Conservation (phyloP, 2,888 invertebrate species). For the Euclidia mi region DNA sequence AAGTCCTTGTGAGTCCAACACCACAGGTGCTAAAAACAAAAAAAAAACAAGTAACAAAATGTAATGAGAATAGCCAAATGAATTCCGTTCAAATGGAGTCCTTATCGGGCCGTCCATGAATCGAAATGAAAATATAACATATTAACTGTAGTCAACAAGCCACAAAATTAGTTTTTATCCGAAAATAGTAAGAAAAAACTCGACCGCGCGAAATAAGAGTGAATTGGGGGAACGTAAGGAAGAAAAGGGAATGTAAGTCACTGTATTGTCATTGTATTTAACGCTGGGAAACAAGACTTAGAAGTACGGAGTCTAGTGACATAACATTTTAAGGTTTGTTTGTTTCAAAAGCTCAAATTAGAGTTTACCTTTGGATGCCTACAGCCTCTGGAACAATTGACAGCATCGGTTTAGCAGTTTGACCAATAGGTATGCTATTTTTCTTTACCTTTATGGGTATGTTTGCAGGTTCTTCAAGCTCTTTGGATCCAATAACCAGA, state of each 20-base stretch:
- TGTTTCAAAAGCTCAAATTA: too few species aligned
- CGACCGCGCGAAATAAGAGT: constrained; percentile 69
- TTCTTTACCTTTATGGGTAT: too few species aligned
- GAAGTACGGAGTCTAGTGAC: too few species aligned
- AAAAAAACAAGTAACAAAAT: constrained; percentile 44
- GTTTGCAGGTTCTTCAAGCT: too few species aligned
- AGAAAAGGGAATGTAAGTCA: constrained; percentile 1
- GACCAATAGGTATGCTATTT: too few species aligned
- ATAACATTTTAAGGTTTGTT: too few species aligned
- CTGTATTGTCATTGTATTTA: constrained; percentile 15
- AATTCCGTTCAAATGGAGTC: constrained; percentile 52
- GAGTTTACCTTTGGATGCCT: too few species aligned
- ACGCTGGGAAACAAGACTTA: too few species aligned
- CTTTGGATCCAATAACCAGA: too few species aligned
- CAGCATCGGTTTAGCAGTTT: too few species aligned
- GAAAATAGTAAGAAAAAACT: constrained; percentile 76
- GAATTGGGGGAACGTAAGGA: constrained; percentile 65
- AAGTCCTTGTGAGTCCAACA: constrained; percentile 13
- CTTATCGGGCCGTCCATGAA: constrained; percentile 68
- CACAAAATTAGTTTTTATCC: constrained; percentile 87
- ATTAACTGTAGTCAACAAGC: constrained; percentile 83
- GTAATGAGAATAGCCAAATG: constrained; percentile 60
- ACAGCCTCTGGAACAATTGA: too few species aligned
- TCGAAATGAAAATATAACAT: constrained; percentile 82
- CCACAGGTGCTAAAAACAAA: constrained; percentile 26